A percentile compares a stretch with the other conserved stretches of the same genome.
These are phyloP conservation scores for Sinocyclocheilus anophthalmus DNA, from an alignment of 2,113 vertebrate genomes.

Conservation along the genomic window DNA sequence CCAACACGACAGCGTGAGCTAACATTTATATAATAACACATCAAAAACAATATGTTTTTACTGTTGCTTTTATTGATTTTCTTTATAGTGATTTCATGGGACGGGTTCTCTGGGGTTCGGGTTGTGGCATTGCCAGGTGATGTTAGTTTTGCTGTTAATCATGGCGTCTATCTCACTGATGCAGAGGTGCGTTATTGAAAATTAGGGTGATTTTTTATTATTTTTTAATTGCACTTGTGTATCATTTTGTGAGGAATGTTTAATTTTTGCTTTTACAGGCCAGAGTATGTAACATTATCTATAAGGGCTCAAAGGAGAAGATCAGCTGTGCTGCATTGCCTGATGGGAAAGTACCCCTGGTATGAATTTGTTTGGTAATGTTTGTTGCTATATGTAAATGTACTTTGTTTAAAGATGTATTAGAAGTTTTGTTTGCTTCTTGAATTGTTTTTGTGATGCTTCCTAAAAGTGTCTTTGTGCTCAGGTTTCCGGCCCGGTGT, in stretches of 20 bases:
- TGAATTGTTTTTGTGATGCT: background rate
- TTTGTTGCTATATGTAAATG: background rate
- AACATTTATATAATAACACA: background rate
- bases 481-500: constrained; percentile 91
- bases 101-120: constrained; percentile 80
- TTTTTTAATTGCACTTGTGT: background rate
- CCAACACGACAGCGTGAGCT: constrained; percentile 76
- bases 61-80: background rate
- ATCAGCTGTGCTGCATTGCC: constrained; percentile 75
- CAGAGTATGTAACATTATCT: constrained; percentile 83
- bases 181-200: constrained; percentile 71
- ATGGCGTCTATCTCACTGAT: constrained; percentile 85
- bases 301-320: constrained; percentile 78
- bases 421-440: background rate
- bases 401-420: background rate
- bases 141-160: constrained; percentile 79
- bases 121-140: constrained; percentile 86
- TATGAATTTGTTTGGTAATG: constrained; percentile 57
- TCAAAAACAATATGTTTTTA: background rate
- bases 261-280: constrained; percentile 68
- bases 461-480: background rate
- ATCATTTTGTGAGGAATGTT: background rate
- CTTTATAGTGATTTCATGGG: constrained; percentile 82
- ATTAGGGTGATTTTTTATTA: background rate
- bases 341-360: constrained; percentile 87